phyloP scores from a whole-genome alignment of 2,113 vertebrate genomes.

The Lota lota region DNA sequence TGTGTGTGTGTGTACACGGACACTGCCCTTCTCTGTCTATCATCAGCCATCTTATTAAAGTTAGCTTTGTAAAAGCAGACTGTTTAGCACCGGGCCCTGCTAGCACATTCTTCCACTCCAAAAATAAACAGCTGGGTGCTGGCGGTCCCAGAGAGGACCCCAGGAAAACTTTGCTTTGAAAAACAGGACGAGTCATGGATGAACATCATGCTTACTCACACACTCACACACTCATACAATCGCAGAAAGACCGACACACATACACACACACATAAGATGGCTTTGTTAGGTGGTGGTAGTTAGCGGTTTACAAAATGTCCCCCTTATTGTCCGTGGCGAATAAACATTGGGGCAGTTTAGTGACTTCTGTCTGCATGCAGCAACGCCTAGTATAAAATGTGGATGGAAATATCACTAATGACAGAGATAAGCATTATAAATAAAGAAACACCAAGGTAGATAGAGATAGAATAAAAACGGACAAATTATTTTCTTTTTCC shows the following conservation, averaged over 20 bases:
- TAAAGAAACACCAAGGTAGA: too few species aligned
- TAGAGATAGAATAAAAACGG: too few species aligned
- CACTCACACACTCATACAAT: not conserved
- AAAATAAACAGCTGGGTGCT: constrained; percentile 55
- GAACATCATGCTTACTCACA: not conserved
- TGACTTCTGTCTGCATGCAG: too few species aligned
- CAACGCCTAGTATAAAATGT: too few species aligned
- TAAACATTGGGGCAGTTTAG: too few species aligned
- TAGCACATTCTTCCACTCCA: constrained; percentile 42
- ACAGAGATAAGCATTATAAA: too few species aligned
- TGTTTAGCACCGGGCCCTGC: constrained; percentile 38
- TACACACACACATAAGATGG: too few species aligned
- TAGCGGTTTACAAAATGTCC: too few species aligned
- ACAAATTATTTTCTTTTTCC: too few species aligned
- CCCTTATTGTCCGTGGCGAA: too few species aligned
- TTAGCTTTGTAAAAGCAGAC: constrained; percentile 61
- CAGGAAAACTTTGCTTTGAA: constrained; percentile 9
- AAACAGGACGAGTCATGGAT: not conserved
- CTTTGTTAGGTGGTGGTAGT: too few species aligned
- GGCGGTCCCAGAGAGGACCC: constrained; percentile 20
- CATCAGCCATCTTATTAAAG: constrained; percentile 68
- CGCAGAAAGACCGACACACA: not conserved
- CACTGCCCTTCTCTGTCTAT: constrained; percentile 43
- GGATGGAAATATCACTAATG: too few species aligned
- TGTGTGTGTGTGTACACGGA: not conserved